Percentiles rank a stretch among this genome's conserved stretches.
Evolutionary conservation across 1,140 invertebrate species (phyloP).

Genomic region (Cataglyphis hispanica): DNA sequence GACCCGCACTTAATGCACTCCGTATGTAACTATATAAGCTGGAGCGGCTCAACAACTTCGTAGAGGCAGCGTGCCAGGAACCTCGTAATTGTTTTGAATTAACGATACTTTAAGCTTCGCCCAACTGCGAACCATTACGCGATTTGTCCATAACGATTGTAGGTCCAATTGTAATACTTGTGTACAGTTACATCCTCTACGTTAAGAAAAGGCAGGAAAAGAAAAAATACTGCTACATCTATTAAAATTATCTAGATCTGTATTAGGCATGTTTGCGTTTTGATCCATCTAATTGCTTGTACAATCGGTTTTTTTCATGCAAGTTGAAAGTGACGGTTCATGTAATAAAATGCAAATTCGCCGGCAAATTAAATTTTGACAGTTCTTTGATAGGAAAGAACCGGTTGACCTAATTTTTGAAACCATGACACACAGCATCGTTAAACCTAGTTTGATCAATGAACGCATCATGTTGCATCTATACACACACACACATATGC

Average conservation of each 20-base stretch:
- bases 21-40: slow-evolving; percentile 72
- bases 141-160: slow-evolving; percentile 25
- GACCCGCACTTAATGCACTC: slow-evolving; percentile 68
- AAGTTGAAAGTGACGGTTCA: slow-evolving; percentile 11
- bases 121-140: slow-evolving; percentile 45
- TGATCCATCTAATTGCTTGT: background rate
- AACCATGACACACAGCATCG: slow-evolving; percentile 43
- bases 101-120: slow-evolving; percentile 76
- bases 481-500: background rate
- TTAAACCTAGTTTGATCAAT: slow-evolving; percentile 58
- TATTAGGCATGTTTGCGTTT: background rate
- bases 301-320: slow-evolving; percentile 8
- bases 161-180: slow-evolving; percentile 14
- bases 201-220: too few relatives aligned
- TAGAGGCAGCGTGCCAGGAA: slow-evolving; percentile 74
- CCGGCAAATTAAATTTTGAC: slow-evolving; percentile 36
- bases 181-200: background rate
- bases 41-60: slow-evolving; percentile 68
- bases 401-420: slow-evolving; percentile 50
- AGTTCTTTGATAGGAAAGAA: slow-evolving; percentile 36
- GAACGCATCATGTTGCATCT: slow-evolving; percentile 22
- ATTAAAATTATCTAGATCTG: background rate
- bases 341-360: slow-evolving; percentile 50
- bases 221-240: background rate
- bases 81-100: slow-evolving; percentile 78